Evolutionary conservation across 2,888 invertebrate species (phyloP), one percentile per base, ranked within the genome.

Genomic region (Ypsolopha scabrella): DNA sequence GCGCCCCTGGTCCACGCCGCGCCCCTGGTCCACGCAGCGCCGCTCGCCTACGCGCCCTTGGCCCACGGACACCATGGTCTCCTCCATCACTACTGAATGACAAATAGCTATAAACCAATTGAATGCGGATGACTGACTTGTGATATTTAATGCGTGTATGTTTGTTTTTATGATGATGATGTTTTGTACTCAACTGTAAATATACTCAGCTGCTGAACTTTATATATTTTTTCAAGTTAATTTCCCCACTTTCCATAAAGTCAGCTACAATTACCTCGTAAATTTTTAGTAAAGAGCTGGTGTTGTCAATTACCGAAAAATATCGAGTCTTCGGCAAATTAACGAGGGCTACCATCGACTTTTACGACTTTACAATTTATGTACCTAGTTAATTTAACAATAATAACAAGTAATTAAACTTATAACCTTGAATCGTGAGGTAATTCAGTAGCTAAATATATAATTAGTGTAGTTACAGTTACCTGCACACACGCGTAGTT

Each of bases 81-180:
- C 48, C 55, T 72, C 69, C 72, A 80, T 60, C 83, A 82, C 68
- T 83, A 68, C 71, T 68, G 64, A 60, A 65, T 64, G 60, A 69
- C 65, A 77, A 54, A 56, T 63, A 62, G 64, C 60, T 64, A 64
- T 4, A 63, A 70, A 67, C 66, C 68, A 62, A 67, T 70, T 65
- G 73, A 44, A 24, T 68, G 78, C 78, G 79, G 64, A 80, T 82
- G 82, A 75, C 68, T 83, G 80, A 68, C 75, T 71, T 85, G 86
- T 83, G 83, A 83, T 86, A 86, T 85, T 86, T 86, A 55, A 86
- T 81, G 80, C 82, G 80, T 82, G 81, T 62, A 76, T 79, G 76
- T 45, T 13, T 46, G 34, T 51, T n/a, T 39, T 46, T 37, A 70
- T 71, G 70, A 71, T 71, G 69, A 62, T 7, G 7, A 62, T 60